Base-by-base conservation (phyloP, 2,888 invertebrate species). In the Lithophane ornitopus region DNA sequence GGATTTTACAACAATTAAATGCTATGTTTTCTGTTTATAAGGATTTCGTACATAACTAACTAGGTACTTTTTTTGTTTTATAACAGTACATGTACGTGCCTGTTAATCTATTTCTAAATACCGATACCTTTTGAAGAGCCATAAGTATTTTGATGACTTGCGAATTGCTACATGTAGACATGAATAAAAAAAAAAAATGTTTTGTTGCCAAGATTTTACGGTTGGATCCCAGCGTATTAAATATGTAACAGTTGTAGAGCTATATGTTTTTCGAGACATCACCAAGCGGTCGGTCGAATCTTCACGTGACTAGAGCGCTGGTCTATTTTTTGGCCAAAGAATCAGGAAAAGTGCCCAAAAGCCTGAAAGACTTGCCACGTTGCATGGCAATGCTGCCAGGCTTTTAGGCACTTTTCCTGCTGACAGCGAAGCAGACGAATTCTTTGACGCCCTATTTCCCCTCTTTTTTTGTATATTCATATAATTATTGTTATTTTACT, bases 1-100 rank as follows among this genome's bases (percentile, higher is more conserved):
- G n/a, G 65, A 26, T 63, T 73, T 75, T 78, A 54, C 68, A 69
- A 65, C 63, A 70, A 76, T 63, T 65, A 74, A 74, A 72, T 65
- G n/a, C 26, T 46, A 67, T 74, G 44, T 44, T 61, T 78, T 68
- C 39, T 58, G 54, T 61, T 67, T 34, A 19, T 44, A 66, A 49
- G 56, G 52, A n/a, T 52, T 34, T 3, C 22, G 46, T 19, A 49
- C 8, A 56, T 22, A 39, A 46, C 16, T 54, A 58, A 3, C n/a
- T 16, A n/a, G 0, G 16, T n/a, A 52, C 22, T 34, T 52, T 49
- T 52, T 56, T 74, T 58, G 26, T 34, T 63, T 80, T 49, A 56
- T 61, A 49, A 74, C 73, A 41, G 74, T 52, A 74, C 3, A 58
- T 26, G 54, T 19, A 41, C n/a, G 41, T 56, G 7, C 9, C 39